Percentiles rank a stretch among this genome's conserved stretches.
These are phyloP conservation scores for Halcyon smyrnensis DNA, from an alignment of 2,797 vertebrate species.

Conservation along the genomic window DNA sequence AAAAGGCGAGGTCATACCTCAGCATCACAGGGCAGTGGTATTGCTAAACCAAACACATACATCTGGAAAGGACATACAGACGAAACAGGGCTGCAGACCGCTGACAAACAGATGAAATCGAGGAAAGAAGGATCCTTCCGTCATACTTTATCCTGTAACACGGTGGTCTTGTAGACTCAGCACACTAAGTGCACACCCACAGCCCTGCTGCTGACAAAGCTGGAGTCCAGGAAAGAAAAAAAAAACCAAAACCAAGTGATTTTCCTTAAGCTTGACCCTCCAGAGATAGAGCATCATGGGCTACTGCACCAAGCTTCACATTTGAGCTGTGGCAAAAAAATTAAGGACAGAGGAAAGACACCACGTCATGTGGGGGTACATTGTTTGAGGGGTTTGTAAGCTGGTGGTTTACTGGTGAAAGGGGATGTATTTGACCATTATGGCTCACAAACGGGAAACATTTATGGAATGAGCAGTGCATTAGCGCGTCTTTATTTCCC, in stretches of 20 bases:
- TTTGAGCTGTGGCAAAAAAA: neutral
- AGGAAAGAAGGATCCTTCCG: neutral
- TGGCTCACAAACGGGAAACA: conserved; percentile 19
- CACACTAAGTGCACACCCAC: neutral
- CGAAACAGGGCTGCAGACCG: neutral
- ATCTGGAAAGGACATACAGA: neutral
- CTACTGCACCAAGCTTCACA: neutral
- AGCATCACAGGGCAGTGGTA: neutral
- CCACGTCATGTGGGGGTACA: fast-evolving
- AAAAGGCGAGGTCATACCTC: neutral
- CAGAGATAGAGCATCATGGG: neutral
- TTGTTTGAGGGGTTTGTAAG: neutral
- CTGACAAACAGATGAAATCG: neutral
- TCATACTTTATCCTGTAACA: neutral
- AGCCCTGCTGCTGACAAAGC: neutral
- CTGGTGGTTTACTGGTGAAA: neutral
- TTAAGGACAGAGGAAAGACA: neutral
- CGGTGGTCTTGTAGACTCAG: neutral
- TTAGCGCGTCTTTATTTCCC: conserved; percentile 22
- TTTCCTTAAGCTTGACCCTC: neutral
- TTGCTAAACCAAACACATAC: neutral
- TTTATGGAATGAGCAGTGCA: conserved; percentile 21
- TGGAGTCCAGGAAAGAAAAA: fast-evolving
- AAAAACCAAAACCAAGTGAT: neutral
- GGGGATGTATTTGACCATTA: neutral